Evolutionary conservation across 2,888 invertebrate genomes (phyloP).

Genomic region (Leptarthrus brevirostris): DNA sequence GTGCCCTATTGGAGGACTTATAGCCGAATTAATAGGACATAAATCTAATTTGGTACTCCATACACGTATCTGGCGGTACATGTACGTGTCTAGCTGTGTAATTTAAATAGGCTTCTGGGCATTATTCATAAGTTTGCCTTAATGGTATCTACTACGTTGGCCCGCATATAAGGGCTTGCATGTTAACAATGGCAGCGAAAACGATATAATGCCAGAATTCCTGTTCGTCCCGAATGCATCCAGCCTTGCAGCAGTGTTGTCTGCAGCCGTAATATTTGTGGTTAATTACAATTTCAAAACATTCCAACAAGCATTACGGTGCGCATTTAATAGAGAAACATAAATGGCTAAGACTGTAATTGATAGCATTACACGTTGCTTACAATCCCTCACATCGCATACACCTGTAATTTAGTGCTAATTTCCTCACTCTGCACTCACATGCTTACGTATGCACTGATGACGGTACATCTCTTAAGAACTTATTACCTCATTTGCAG

Average conservation of each 20-base stretch:
- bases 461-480: not conserved
- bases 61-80: not conserved
- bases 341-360: conserved; percentile 14
- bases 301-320: conserved; percentile 22
- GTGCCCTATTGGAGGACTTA: conserved; percentile 8
- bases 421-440: not conserved
- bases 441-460: not conserved
- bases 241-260: not conserved
- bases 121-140: conserved; percentile 22
- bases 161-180: not conserved
- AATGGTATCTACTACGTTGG: not conserved
- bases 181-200: not conserved
- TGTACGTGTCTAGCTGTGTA: not conserved
- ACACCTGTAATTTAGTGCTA: not conserved
- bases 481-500: not conserved
- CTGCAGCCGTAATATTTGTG: conserved; percentile 23
- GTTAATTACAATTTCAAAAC: conserved; percentile 38
- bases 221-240: not conserved
- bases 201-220: not conserved
- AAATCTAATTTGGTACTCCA: conserved; percentile 26
- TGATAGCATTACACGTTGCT: conserved; percentile 26
- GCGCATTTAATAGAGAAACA: conserved; percentile 29
- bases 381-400: not conserved
- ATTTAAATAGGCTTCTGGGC: conserved; percentile 41
- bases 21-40: conserved; percentile 22